These are phyloP conservation scores for Cotesia congregata DNA, from an alignment of 2,888 invertebrate genomes.

Conservation along the genomic window DNA sequence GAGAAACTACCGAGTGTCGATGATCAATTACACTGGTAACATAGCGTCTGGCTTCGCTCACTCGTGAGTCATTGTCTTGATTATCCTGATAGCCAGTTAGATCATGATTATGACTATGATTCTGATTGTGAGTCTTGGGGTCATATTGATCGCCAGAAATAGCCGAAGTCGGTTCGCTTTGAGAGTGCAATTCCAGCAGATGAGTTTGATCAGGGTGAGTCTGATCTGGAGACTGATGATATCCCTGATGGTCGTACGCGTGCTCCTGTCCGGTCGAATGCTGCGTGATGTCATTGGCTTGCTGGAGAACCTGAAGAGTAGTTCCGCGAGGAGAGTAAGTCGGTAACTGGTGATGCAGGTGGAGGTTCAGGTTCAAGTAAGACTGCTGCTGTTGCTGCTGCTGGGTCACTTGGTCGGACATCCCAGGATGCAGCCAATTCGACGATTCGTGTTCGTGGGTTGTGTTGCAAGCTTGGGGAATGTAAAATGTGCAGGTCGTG, in stretches of 20 bases:
- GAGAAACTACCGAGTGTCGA: conserved; percentile 46
- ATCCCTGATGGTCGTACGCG: conserved; percentile 56
- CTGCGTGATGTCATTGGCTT: conserved; percentile 72
- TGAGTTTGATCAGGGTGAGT: conserved; percentile 53
- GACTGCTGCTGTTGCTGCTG: conserved; percentile 73
- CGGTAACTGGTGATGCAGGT: conserved; percentile 67
- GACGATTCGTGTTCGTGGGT: conserved; percentile 59
- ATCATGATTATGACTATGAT: conserved; percentile 52
- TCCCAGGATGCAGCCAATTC: conserved; percentile 61
- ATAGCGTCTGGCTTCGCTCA: conserved; percentile 60
- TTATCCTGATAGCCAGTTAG: conserved; percentile 52
- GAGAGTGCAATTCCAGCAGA: conserved; percentile 59
- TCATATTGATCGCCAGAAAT: conserved; percentile 53
- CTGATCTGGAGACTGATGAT: conserved; percentile 52
- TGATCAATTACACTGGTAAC: conserved; percentile 60
- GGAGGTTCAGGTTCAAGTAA: conserved; percentile 66
- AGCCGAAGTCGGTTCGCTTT: conserved; percentile 49
- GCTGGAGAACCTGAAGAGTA: conserved; percentile 76
- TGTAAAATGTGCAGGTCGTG: conserved; percentile 62
- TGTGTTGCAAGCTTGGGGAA: conserved; percentile 57
- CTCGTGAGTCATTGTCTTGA: conserved; percentile 49
- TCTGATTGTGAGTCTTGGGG: conserved; percentile 56
- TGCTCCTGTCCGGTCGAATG: conserved; percentile 68
- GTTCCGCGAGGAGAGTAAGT: conserved; percentile 63
- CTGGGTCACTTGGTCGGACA: conserved; percentile 73